Percentiles rank a stretch among this genome's conserved stretches.
Conservation (phyloP, 2,888 invertebrate genomes). For the Epirrita christyi region DNA sequence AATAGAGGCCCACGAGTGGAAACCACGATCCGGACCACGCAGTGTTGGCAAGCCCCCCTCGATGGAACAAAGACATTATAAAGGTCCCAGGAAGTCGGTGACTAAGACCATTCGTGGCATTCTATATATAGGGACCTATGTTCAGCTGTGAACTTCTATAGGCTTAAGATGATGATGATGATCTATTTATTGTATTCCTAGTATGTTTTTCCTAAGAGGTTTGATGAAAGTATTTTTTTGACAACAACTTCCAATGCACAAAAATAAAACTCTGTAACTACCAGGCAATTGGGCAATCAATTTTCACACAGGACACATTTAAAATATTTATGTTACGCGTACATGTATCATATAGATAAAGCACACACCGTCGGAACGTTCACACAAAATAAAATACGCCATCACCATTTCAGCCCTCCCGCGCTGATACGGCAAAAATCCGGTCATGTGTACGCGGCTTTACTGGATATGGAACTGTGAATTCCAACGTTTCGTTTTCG, state of each 20-base stretch:
- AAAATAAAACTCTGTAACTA: constrained; percentile 10
- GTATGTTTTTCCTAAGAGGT: no score
- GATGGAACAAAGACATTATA: no score
- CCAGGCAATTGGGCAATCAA: constrained; percentile 29
- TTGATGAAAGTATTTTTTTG: background rate
- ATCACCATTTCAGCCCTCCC: constrained; percentile 39
- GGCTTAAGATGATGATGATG: no score
- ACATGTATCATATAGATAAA: constrained; percentile 59
- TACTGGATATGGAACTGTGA: constrained; percentile 38
- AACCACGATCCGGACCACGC: no score
- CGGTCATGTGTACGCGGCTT: constrained; percentile 43
- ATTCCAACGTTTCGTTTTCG: constrained; percentile 34
- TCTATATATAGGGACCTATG: no score
- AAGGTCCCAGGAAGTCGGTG: no score
- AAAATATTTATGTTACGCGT: constrained; percentile 56
- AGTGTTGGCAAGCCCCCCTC: no score
- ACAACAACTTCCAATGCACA: background rate
- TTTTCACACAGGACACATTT: constrained; percentile 48
- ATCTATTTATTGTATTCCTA: background rate
- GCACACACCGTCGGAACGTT: constrained; percentile 39
- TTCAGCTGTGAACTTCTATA: no score
- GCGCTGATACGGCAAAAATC: constrained; percentile 43
- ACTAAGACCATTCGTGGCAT: no score
- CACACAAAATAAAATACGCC: constrained; percentile 57
- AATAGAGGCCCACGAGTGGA: no score